A percentile compares a stretch with the other conserved stretches of the same genome.
phyloP scores from a whole-genome alignment of 2,888 invertebrate species.

The Andrena fulva region DNA sequence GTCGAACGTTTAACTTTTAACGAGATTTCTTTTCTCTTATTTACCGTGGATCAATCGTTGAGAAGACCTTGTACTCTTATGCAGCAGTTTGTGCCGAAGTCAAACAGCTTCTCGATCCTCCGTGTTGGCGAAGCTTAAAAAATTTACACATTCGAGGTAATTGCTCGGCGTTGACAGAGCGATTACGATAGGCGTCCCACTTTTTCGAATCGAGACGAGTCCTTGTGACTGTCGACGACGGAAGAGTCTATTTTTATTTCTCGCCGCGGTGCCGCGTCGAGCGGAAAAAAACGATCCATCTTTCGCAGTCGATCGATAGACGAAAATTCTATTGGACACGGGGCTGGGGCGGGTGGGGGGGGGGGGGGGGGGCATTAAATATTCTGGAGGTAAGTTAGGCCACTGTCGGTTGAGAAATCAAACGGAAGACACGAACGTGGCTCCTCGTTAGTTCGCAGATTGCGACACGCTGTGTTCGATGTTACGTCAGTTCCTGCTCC shows the following conservation, averaged over 20 bases:
- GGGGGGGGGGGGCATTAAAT: conserved; percentile 54
- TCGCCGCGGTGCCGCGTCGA: no score
- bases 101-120: neutral
- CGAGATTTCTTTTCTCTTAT: no score
- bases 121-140: neutral
- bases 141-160: conserved; percentile 26
- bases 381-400: conserved; percentile 56
- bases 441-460: conserved; percentile 54
- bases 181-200: conserved; percentile 28
- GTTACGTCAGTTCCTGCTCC: conserved; percentile 45
- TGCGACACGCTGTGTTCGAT: conserved; percentile 42
- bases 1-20: no score
- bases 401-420: conserved; percentile 64
- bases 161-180: conserved; percentile 24
- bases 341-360: neutral
- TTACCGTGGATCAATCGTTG: neutral
- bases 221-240: conserved; percentile 1
- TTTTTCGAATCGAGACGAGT: conserved; percentile 15
- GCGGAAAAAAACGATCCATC: neutral
- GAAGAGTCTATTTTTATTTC: neutral
- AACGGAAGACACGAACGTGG: conserved; percentile 66
- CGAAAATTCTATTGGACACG: neutral
- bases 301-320: neutral
- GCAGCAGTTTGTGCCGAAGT: neutral
- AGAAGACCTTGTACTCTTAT: neutral